Conservation (phyloP, 2,113 vertebrate genomes). For the Cheilinus undulatus region DNA sequence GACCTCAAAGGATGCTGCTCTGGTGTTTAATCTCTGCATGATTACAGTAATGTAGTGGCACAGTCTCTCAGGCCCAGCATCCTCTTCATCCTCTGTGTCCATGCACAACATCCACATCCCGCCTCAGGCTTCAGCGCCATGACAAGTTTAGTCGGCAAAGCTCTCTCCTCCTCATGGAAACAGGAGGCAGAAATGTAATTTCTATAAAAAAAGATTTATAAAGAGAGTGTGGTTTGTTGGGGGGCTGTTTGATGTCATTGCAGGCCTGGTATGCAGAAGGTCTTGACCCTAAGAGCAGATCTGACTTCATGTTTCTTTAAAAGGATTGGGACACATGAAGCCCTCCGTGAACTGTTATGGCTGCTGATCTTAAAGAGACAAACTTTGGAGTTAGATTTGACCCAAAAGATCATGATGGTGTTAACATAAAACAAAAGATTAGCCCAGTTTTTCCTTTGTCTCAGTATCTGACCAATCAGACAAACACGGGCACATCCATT, state of each 20-base stretch:
- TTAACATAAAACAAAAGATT: slow-evolving; percentile 6
- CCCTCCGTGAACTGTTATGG: slow-evolving; percentile 2
- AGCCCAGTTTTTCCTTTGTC: not conserved
- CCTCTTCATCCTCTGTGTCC: slow-evolving; percentile 3
- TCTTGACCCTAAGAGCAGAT: slow-evolving; percentile 16
- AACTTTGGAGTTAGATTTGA: slow-evolving; percentile 22
- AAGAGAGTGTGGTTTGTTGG: slow-evolving; percentile 4
- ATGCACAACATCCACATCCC: slow-evolving; percentile 50
- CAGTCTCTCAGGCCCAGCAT: slow-evolving; percentile 16
- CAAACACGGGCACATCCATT: not conserved
- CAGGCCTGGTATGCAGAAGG: slow-evolving; percentile 49
- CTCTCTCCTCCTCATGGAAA: slow-evolving; percentile 62
- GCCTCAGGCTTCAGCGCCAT: slow-evolving; percentile 18
- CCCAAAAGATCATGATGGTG: slow-evolving; percentile 8
- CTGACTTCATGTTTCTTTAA: slow-evolving; percentile 37
- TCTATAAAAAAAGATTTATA: not conserved
- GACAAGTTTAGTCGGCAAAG: slow-evolving; percentile 34
- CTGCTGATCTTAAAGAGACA: slow-evolving; percentile 19
- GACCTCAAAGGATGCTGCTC: slow-evolving; percentile 55
- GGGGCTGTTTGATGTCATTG: slow-evolving; percentile 49
- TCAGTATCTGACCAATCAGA: not conserved
- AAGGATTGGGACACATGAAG: slow-evolving; percentile 31
- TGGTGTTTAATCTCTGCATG: slow-evolving; percentile 63
- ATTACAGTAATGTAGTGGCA: slow-evolving; percentile 62
- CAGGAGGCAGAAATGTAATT: not conserved